Evolutionary conservation across 2,888 invertebrate genomes (phyloP).

Genomic region (Dryococelus australis): DNA sequence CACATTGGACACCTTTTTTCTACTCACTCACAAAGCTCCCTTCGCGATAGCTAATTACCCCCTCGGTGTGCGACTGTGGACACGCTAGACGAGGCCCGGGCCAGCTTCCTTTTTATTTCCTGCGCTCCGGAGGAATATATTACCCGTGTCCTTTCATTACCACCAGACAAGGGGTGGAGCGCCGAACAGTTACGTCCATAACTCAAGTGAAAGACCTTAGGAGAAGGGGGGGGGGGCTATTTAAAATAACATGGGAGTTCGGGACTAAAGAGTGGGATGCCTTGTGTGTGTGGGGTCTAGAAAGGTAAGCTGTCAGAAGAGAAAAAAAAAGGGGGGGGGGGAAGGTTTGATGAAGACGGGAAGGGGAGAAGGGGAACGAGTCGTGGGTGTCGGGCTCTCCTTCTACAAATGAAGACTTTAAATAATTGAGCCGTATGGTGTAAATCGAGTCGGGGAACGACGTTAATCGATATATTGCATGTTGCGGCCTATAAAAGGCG

Average conservation of each 20-base stretch:
- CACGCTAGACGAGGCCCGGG: not conserved
- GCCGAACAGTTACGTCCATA: not conserved
- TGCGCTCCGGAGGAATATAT: not conserved
- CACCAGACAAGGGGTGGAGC: not conserved
- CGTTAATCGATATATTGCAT: conserved; percentile 56
- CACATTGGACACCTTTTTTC: not conserved
- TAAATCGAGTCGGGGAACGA: conserved; percentile 54
- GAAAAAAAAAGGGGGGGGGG: not conserved
- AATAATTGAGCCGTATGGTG: conserved; percentile 57
- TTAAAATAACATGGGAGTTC: not conserved
- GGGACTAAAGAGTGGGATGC: not conserved
- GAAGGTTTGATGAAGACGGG: not conserved
- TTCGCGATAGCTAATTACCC: not conserved
- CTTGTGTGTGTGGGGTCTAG: not conserved
- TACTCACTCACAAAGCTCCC: not conserved
- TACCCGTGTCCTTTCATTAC: not conserved
- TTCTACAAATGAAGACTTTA: conserved; percentile 57
- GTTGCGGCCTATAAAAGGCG: conserved; percentile 34
- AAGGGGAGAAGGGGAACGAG: not conserved
- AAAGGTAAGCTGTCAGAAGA: not conserved
- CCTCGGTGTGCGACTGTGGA: not conserved
- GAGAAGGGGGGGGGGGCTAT: not conserved
- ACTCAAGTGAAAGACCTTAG: not conserved
- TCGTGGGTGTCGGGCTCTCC: not conserved
- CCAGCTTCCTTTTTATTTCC: not conserved